Percentiles rank a stretch among this genome's conserved stretches.
Conservation (phyloP, 2,888 invertebrate genomes). For the Synanthedon myopaeformis region DNA sequence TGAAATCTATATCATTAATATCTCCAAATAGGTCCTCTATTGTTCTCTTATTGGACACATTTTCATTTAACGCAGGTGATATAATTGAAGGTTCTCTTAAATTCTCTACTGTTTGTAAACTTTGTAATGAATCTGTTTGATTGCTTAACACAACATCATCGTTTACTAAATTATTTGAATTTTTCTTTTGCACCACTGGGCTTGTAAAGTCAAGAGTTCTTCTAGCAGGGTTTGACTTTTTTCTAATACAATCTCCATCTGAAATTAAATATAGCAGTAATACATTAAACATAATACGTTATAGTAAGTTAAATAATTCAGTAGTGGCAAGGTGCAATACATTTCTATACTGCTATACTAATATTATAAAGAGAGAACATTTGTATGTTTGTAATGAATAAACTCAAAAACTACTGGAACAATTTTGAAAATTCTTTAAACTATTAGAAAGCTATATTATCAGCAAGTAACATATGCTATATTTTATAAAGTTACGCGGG, state of each 20-base stretch:
- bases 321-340: no score
- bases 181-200: slow-evolving; percentile 18
- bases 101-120: slow-evolving; percentile 23
- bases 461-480: no score
- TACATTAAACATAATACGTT: background rate
- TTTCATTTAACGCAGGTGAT: background rate
- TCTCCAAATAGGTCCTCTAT: slow-evolving; percentile 80
- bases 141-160: slow-evolving; percentile 4
- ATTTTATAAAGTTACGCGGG: no score
- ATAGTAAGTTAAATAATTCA: background rate
- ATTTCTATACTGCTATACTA: no score
- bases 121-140: slow-evolving; percentile 23
- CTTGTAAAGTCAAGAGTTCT: slow-evolving; percentile 57
- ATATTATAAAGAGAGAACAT: no score
- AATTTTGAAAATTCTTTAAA: no score
- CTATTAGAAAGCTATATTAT: no score
- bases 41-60: slow-evolving; percentile 59
- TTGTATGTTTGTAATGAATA: no score
- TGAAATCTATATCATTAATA: slow-evolving; percentile 74
- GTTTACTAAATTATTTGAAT: slow-evolving; percentile 3
- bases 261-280: background rate
- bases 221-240: slow-evolving; percentile 40
- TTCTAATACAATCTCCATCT: slow-evolving; percentile 22
- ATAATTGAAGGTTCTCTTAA: slow-evolving; percentile 1
- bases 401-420: no score